Evolutionary conservation across 2,113 vertebrate species (phyloP).

Genomic region (Turdus rufiventris): DNA sequence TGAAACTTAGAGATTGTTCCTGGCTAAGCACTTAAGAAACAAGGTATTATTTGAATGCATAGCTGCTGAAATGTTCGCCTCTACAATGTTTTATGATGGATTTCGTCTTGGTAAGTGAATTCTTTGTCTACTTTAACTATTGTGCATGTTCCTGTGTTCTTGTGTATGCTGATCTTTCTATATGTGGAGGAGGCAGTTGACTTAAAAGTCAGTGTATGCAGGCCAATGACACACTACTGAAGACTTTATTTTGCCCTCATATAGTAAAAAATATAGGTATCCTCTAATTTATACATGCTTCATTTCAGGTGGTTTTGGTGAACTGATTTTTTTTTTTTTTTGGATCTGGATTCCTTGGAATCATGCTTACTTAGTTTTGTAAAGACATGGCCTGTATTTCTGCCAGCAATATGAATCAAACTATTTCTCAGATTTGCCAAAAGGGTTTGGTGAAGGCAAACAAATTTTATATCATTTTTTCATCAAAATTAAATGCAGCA

Average conservation of each 20-base stretch:
- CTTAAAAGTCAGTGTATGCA: background rate
- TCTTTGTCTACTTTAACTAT: background rate
- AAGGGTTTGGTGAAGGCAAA: background rate
- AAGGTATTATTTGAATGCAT: background rate
- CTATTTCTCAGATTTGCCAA: background rate
- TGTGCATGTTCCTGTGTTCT: background rate
- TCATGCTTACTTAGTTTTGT: background rate
- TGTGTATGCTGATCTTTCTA: background rate
- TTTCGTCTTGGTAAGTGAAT: background rate
- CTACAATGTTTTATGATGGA: background rate
- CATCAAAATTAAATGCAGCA: constrained; percentile 18
- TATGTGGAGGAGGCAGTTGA: background rate
- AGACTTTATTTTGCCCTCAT: background rate
- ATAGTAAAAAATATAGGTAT: background rate
- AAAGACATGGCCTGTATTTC: background rate
- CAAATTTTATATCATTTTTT: background rate
- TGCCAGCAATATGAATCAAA: background rate
- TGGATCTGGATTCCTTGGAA: background rate
- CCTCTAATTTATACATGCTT: background rate
- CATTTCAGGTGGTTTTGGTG: background rate
- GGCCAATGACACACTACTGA: background rate
- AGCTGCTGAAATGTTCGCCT: background rate
- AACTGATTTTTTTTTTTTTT: background rate
- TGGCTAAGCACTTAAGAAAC: background rate
- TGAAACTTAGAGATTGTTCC: background rate